A percentile compares a stretch with the other conserved stretches of the same genome.
phyloP scores from a whole-genome alignment of 2,888 invertebrate genomes.

The Eilema depressum region DNA sequence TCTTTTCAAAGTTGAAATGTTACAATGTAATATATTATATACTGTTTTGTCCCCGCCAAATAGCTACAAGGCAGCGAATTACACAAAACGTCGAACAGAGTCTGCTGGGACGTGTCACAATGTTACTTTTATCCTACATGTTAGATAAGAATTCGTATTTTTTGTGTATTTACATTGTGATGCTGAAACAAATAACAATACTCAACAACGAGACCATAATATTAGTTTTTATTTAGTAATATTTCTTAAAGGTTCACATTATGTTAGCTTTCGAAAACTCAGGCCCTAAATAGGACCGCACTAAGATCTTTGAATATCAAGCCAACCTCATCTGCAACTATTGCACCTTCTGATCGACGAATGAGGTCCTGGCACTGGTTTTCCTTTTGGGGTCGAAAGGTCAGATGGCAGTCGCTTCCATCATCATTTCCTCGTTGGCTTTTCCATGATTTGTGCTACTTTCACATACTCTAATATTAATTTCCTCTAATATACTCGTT shows the following conservation, averaged over 20 bases:
- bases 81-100: constrained; percentile 22
- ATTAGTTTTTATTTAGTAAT: not conserved
- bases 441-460: too few relatives aligned
- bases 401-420: too few relatives aligned
- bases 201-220: not conserved
- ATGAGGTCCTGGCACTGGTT: too few relatives aligned
- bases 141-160: constrained; percentile 24
- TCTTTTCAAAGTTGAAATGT: constrained; percentile 13
- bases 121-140: constrained; percentile 22
- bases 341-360: too few relatives aligned
- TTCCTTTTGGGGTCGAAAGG: too few relatives aligned
- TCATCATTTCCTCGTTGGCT: too few relatives aligned
- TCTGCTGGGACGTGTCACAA: constrained; percentile 19
- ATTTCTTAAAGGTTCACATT: too few relatives aligned
- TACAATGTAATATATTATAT: constrained; percentile 17
- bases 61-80: constrained; percentile 23
- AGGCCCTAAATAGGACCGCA: too few relatives aligned
- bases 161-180: constrained; percentile 11
- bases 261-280: not conserved
- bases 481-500: too few relatives aligned
- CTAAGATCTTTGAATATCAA: too few relatives aligned
- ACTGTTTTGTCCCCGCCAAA: constrained; percentile 17
- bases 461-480: too few relatives aligned
- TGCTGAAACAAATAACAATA: constrained; percentile 20
- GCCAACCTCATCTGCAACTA: too few relatives aligned